Evolutionary conservation across 2,113 vertebrate species (phyloP), one percentile per base, ranked within the genome.

Genomic region (Phodopus roborovskii): DNA sequence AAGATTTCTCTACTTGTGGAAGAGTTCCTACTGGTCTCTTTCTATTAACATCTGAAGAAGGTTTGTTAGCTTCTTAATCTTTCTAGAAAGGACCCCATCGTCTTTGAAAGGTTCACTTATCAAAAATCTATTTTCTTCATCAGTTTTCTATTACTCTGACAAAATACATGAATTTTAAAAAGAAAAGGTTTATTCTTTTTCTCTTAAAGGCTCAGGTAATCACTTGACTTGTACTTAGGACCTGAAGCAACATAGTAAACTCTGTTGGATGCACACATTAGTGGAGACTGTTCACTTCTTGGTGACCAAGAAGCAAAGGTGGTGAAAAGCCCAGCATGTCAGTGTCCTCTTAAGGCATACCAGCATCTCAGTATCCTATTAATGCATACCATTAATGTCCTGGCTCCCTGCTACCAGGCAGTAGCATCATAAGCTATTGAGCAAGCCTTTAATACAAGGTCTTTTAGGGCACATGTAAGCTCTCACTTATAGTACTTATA

Each of bases 51-150:
- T 77, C 36, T 11, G 10, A 73, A 83, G 30, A 10, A 33, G 39
- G 45, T 75, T 81, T 81, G 17, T 94, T 95, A 45, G 26, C 33
- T 75, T 56, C 78, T 94, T 79, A 60, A 78, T 92, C 4, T 68
- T 94, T 36, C 50, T 56, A 36, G 48, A 79, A 79, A 56, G 77
- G 53, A 58, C 33, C 36, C 33, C 5, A 30, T 33, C 9, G 9
- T 36, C 78, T 66, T 79, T 70, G 36, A 89, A 81, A 83, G 13
- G 2, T 42, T 15, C 79, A 92, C 39, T 83, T 15, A 39, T 91
- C 88, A 75, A 85, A 96, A 87, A 81, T 64, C 62, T 13, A 33
- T 77, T 56, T 13, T 86, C 11, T 4, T 56, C 30, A 24, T 11
- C 10, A 50, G 42, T 68, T 77, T 92, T 56, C 45, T 53, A 81